These are phyloP conservation scores for Tromatobia lineatoria DNA, from an alignment of 2,888 invertebrate genomes.

Conservation along the genomic window DNA sequence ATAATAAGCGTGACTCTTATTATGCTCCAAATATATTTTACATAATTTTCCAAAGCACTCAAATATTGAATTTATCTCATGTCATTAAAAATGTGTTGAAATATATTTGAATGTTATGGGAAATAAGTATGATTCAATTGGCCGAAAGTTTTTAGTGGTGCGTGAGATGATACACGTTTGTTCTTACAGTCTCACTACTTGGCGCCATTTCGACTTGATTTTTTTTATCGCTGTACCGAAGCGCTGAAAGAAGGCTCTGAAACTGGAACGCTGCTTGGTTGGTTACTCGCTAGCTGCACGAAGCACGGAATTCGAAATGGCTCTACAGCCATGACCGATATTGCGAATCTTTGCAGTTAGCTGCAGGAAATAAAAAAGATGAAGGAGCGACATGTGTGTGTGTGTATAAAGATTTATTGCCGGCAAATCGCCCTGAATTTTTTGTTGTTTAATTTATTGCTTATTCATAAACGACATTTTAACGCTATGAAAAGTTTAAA, in stretches of 20 bases:
- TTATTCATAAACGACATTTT: too few species aligned
- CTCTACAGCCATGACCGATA: slow-evolving; percentile 51
- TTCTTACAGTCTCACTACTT: neutral
- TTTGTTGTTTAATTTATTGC: neutral
- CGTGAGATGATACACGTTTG: neutral
- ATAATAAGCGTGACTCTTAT: too few species aligned
- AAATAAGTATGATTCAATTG: neutral
- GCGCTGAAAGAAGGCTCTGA: slow-evolving; percentile 15
- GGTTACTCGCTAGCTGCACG: neutral
- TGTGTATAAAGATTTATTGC: neutral
- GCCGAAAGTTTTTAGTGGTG: neutral
- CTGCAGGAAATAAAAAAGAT: neutral
- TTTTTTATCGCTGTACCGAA: slow-evolving; percentile 11
- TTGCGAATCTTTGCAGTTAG: slow-evolving; percentile 21
- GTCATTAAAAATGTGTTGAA: too few species aligned
- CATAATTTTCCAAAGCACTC: too few species aligned
- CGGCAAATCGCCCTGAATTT: neutral
- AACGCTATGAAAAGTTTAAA: too few species aligned
- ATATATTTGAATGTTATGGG: neutral
- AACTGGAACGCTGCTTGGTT: slow-evolving; percentile 66
- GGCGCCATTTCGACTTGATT: slow-evolving; percentile 20
- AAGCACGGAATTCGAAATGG: slow-evolving; percentile 68
- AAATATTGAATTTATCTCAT: too few species aligned
- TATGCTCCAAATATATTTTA: too few species aligned
- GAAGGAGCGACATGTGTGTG: neutral